Evolutionary conservation across 2,113 vertebrate species (phyloP), one percentile per base, ranked within the genome.

Genomic region (Varanus salvator): DNA sequence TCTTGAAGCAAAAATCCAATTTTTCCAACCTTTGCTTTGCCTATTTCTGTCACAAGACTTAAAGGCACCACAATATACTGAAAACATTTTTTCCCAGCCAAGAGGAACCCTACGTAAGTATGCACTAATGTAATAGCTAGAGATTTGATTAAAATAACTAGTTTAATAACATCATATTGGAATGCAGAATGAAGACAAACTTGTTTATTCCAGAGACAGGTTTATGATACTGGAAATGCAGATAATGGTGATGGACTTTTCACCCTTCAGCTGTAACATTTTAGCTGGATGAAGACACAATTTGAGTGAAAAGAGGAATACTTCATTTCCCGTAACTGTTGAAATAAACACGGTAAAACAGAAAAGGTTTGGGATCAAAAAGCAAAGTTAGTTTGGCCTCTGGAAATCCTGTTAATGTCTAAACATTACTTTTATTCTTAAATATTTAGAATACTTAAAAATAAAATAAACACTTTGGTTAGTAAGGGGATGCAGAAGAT

Each of bases 181-280:
- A 96, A 96, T 96, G 94, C 87, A 90, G 93, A 95, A 96, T 95
- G 94, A 96, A 96, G 95, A 95, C 94, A 96, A 95, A 96, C 93
- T 93, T 90, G 87, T 93, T 94, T 95, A 94, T 95, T 95, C 80
- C 92, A 96, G 96, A 95, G 95, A 95, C 95, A 95, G 93, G 89
- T 92, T 95, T 94, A 95, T 88, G 95, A 94, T 94, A 93, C 90
- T 95, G 95, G 94, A 96, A 95, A 91, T 78, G 60, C 91, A 95
- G 90, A 64, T 94, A 94, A 88, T 93, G 88, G 92, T 95, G 94
- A 95, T 92, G 90, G 92, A 87, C 92, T 94, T 93, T 95, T 95
- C 95, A 93, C 90, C 93, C 85, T 95, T 60, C 89, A 91, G 29
- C 87, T 0, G 0, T 84, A 92, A 93, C 93, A 87, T 94, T 83